phyloP scores from a whole-genome alignment of 2,888 invertebrate species.

The Pachymerium ferrugineum region DNA sequence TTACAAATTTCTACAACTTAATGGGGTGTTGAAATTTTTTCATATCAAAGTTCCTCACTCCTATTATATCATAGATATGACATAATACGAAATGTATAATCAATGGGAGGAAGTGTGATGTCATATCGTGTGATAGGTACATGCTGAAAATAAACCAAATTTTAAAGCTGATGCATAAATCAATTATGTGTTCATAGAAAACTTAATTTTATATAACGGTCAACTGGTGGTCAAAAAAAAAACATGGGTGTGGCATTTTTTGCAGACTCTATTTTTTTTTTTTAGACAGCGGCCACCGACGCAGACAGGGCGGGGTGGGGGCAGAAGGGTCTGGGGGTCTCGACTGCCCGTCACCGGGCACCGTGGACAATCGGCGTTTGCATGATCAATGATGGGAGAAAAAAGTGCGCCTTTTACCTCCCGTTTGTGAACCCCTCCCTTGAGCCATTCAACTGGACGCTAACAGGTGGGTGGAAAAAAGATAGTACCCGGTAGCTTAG shows the following conservation, averaged over 20 bases:
- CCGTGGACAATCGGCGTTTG: constrained; percentile 27
- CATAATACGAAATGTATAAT: no score
- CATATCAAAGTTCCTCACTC: no score
- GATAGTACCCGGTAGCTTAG: constrained; percentile 25
- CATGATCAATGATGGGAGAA: constrained; percentile 27
- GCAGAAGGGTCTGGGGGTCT: constrained; percentile 24
- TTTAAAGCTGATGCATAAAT: no score
- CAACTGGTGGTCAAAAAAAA: no score
- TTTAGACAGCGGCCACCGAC: constrained; percentile 19
- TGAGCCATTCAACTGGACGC: constrained; percentile 27
- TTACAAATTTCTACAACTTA: no score
- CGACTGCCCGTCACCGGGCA: constrained; percentile 24
- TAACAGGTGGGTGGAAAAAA: constrained; percentile 27
- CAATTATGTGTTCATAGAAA: no score
- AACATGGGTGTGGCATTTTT: constrained; percentile 1
- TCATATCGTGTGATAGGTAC: no score
- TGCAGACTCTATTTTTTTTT: constrained; percentile 16
- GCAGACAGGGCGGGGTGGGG: constrained; percentile 25
- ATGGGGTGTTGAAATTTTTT: no score
- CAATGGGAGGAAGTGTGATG: no score
- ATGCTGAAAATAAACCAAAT: no score
- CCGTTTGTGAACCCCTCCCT: constrained; percentile 1
- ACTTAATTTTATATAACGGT: no score
- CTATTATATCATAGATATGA: no score
- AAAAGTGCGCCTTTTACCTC: constrained; percentile 22